Evolutionary conservation across 2,797 vertebrate species (phyloP).

Genomic region (Synanceia verrucosa): DNA sequence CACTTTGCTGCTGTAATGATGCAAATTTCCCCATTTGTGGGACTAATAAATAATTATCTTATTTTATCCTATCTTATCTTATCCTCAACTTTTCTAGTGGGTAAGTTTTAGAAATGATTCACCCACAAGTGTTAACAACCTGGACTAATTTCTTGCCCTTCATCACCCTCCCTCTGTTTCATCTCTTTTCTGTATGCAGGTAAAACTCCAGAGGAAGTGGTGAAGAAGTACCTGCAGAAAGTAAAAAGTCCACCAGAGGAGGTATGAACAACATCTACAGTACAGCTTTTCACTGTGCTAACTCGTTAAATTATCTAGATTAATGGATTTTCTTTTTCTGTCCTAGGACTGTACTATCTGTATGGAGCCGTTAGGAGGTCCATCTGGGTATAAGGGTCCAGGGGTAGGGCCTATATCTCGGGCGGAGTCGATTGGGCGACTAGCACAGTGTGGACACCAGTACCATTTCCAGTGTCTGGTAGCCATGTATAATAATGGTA

Average conservation of each 20-base stretch:
- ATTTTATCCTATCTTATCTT: no score
- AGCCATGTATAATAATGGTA: conserved; percentile 96
- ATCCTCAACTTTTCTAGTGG: no score
- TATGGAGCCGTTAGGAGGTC: conserved; percentile 90
- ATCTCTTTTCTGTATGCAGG: conserved; percentile 72
- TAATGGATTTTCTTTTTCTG: background rate
- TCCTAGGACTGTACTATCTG: conserved; percentile 93
- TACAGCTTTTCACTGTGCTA: background rate
- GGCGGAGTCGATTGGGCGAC: conserved; percentile 88
- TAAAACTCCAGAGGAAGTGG: conserved; percentile 93
- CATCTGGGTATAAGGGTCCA: conserved; percentile 92
- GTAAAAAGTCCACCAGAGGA: conserved; percentile 91
- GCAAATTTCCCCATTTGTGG: no score
- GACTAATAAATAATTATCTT: no score
- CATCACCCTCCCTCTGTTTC: background rate
- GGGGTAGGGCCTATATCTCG: conserved; percentile 76
- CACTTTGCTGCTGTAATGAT: no score
- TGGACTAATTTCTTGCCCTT: background rate
- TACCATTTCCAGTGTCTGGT: conserved; percentile 94
- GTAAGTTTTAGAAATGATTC: no score
- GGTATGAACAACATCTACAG: conserved; percentile 71
- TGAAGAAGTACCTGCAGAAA: conserved; percentile 95
- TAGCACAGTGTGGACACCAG: conserved; percentile 89
- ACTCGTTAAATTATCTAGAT: background rate
- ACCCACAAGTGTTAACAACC: no score